A percentile compares a stretch with the other conserved stretches of the same genome.
These are phyloP conservation scores for Zoanthus sansibaricus DNA, from an alignment of 92 coral and sea anemone genomes.

Conservation along the genomic window DNA sequence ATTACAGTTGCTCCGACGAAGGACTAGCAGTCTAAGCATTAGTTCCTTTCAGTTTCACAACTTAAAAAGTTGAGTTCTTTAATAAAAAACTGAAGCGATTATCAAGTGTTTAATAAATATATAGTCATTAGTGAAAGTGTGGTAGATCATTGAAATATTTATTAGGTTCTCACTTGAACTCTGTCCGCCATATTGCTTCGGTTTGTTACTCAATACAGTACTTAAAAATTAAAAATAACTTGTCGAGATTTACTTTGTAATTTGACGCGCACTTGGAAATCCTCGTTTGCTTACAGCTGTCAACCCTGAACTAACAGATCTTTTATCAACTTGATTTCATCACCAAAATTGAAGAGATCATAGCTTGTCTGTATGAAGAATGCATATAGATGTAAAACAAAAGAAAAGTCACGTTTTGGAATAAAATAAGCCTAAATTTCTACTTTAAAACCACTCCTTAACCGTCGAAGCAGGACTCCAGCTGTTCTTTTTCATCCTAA, in stretches of 20 bases:
- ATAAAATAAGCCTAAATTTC: neutral
- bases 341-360: neutral
- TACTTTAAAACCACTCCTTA: conserved; percentile 7
- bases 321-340: neutral
- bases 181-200: neutral
- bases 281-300: neutral
- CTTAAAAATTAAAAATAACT: neutral
- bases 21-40: no score
- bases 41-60: no score
- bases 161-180: neutral
- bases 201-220: neutral
- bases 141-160: no score
- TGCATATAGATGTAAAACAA: neutral
- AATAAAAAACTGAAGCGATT: no score
- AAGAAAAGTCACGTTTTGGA: neutral
- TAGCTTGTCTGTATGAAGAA: neutral
- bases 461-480: neutral
- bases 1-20: no score
- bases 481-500: neutral
- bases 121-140: no score
- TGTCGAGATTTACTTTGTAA: neutral
- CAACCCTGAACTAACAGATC: neutral
- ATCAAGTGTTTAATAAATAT: no score
- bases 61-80: no score
- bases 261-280: neutral